phyloP scores from a whole-genome alignment of 2,888 invertebrate genomes.

The Trichogramma dendrolimi region DNA sequence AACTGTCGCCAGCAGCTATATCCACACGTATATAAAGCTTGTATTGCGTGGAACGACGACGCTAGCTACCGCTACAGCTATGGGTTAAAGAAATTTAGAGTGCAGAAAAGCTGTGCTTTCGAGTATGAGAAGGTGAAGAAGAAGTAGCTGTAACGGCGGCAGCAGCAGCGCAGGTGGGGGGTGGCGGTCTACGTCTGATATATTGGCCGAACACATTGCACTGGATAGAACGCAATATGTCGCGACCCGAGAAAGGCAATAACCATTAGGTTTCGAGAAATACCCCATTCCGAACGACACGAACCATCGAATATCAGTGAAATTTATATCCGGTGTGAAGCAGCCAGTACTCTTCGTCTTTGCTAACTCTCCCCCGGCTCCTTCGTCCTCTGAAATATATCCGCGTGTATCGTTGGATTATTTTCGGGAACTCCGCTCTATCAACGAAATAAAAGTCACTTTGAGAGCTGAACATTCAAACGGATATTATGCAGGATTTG shows the following conservation, averaged over 20 bases:
- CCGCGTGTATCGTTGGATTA: too few species aligned
- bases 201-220: slow-evolving; percentile 60
- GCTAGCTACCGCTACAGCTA: not conserved
- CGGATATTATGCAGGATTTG: too few species aligned
- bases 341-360: not conserved
- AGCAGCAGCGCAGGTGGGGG: not conserved
- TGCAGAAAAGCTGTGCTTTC: too few species aligned
- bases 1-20: slow-evolving; percentile 9
- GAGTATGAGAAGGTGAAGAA: slow-evolving; percentile 1
- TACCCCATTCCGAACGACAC: slow-evolving; percentile 61
- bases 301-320: slow-evolving; percentile 59
- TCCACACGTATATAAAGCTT: not conserved
- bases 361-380: too few species aligned
- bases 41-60: not conserved
- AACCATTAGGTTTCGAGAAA: slow-evolving; percentile 62
- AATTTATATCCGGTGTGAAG: slow-evolving; percentile 55
- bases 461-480: too few species aligned
- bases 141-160: not conserved
- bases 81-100: too few species aligned
- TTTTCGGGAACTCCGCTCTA: too few species aligned
- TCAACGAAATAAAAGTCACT: too few species aligned
- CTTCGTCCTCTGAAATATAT: too few species aligned
- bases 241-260: slow-evolving; percentile 59
- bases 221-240: slow-evolving; percentile 61
- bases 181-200: slow-evolving; percentile 50